phyloP scores from a whole-genome alignment of 2,113 vertebrate genomes.

The Centropus unirufus region DNA sequence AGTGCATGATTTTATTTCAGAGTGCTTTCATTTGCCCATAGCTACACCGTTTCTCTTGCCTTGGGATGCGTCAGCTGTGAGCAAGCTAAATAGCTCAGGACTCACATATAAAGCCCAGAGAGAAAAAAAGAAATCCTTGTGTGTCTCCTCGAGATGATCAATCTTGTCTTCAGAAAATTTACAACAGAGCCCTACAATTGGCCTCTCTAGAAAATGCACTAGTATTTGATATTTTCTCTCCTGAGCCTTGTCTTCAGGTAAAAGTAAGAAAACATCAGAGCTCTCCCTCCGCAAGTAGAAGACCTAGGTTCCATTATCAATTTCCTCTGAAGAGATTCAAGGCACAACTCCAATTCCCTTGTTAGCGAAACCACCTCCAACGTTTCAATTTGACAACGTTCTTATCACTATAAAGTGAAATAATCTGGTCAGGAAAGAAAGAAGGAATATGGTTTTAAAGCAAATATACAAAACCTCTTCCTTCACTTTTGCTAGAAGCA shows the following conservation, averaged over 20 bases:
- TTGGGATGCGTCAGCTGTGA: not conserved
- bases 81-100: not conserved
- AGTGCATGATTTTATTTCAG: not conserved
- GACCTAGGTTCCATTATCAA: not conserved
- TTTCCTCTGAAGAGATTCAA: not conserved
- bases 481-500: not conserved
- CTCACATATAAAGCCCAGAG: not conserved
- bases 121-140: not conserved
- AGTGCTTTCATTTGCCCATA: not conserved
- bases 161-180: not conserved
- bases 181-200: not conserved
- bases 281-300: not conserved
- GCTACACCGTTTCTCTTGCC: not conserved
- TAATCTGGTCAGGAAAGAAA: not conserved
- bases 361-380: not conserved
- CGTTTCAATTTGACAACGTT: accelerated
- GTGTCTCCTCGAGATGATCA: not conserved
- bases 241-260: not conserved
- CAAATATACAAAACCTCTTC: not conserved
- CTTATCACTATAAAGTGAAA: not conserved
- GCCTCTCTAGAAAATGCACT: not conserved
- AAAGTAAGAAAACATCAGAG: not conserved
- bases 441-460: not conserved
- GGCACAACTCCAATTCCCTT: not conserved
- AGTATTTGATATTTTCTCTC: not conserved